phyloP scores from a whole-genome alignment of 2,113 vertebrate genomes.

The Lophochroa leadbeateri region DNA sequence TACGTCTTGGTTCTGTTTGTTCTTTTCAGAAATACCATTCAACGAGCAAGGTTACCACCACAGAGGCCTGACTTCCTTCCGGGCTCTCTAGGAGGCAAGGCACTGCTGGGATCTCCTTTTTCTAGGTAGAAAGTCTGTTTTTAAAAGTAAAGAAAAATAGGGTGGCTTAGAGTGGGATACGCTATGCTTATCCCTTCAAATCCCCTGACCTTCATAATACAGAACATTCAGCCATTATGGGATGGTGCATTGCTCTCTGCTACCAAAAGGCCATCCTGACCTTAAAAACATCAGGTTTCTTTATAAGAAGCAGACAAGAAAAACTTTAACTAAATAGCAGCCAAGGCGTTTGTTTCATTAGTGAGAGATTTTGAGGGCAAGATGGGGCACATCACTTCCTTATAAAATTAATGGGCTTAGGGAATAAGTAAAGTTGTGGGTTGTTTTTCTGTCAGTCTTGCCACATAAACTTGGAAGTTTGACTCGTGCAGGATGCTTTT shows the following conservation, averaged over 20 bases:
- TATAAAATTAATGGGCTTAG: neutral
- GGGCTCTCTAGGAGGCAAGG: slow-evolving; percentile 36
- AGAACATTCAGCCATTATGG: neutral
- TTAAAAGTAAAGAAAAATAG: neutral
- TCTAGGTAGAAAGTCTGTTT: neutral
- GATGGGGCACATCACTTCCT: neutral
- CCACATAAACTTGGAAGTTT: neutral
- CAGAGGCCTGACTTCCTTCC: slow-evolving; percentile 70
- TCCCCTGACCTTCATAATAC: neutral
- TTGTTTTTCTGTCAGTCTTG: neutral
- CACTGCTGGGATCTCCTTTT: neutral
- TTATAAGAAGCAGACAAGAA: neutral
- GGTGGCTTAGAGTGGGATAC: neutral
- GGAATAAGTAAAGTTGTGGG: neutral
- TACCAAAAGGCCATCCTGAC: neutral
- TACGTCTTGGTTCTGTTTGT: neutral
- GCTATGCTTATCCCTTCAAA: neutral
- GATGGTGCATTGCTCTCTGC: neutral
- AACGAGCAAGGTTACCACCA: slow-evolving; percentile 67
- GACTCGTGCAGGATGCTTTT: neutral
- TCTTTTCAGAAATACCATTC: slow-evolving; percentile 50
- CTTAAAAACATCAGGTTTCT: neutral
- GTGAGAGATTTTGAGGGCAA: neutral
- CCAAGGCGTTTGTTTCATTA: neutral
- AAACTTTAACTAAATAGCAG: neutral